A percentile compares a stretch with the other conserved stretches of the same genome.
Conservation (phyloP, 1,140 invertebrate species). For the Ephestia elutella region DNA sequence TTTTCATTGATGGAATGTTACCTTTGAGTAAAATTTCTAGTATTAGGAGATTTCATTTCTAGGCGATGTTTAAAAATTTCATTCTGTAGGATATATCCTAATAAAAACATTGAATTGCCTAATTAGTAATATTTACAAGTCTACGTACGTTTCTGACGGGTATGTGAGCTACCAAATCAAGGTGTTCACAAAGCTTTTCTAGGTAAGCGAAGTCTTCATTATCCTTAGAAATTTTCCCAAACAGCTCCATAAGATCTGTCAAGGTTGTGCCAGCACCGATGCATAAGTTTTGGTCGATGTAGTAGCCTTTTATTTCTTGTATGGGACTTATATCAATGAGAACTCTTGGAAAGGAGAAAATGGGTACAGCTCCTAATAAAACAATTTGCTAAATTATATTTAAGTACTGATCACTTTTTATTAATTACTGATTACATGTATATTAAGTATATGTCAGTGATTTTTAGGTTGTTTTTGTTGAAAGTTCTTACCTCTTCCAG, state of each 20-base stretch:
- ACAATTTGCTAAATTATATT: slow-evolving; percentile 3
- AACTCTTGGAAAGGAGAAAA: slow-evolving; percentile 58
- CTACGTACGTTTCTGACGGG: slow-evolving; percentile 80
- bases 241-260: slow-evolving; percentile 77
- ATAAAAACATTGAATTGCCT: no score
- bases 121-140: background rate
- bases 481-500: slow-evolving; percentile 29
- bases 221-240: slow-evolving; percentile 44
- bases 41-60: no score
- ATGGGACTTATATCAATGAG: slow-evolving; percentile 80
- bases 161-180: slow-evolving; percentile 80
- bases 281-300: slow-evolving; percentile 76
- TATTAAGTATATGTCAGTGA: background rate
- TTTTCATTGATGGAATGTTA: no score
- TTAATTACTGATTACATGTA: no score
- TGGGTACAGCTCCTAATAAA: slow-evolving; percentile 45
- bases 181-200: slow-evolving; percentile 75
- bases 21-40: no score
- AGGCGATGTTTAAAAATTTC: no score
- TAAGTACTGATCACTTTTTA: no score
- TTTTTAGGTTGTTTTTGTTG: no score
- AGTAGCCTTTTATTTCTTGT: slow-evolving; percentile 76
- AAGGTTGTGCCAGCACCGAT: slow-evolving; percentile 80
- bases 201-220: slow-evolving; percentile 74
- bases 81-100: no score